Evolutionary conservation across 1,140 invertebrate species (phyloP).

Genomic region (Bicyclus anynana): DNA sequence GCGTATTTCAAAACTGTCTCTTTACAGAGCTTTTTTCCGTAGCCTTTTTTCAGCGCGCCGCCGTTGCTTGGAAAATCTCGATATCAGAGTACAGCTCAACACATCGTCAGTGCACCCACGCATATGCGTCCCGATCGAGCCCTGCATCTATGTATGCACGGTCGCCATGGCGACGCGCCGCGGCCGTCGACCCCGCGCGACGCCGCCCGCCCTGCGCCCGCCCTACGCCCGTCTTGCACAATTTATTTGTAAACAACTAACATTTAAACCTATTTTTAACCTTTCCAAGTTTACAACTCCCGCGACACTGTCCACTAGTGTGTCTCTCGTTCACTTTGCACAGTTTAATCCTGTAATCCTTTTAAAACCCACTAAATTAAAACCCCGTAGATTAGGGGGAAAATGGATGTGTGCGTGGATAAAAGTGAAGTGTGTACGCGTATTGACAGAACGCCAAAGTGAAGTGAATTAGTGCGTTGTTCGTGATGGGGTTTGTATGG

Average conservation of each 20-base stretch:
- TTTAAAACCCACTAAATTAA: neutral
- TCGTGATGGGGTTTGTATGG: neutral
- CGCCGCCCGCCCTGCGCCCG: constrained; percentile 23
- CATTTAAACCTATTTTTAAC: constrained; percentile 33
- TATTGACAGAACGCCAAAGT: neutral
- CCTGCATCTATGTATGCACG: constrained; percentile 5
- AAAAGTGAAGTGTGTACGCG: neutral
- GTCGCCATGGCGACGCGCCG: constrained; percentile 34
- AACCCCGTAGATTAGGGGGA: neutral
- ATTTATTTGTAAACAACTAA: constrained; percentile 46
- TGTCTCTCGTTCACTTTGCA: neutral
- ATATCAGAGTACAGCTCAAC: no score
- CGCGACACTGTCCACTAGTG: neutral
- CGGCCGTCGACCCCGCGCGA: constrained; percentile 38
- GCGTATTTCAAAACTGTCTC: no score
- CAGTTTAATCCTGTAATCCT: neutral
- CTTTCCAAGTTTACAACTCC: neutral
- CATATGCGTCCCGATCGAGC: neutral
- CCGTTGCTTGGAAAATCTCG: no score
- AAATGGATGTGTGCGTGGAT: neutral
- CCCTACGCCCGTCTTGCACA: constrained; percentile 27
- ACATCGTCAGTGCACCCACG: neutral
- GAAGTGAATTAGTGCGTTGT: neutral
- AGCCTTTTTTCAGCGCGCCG: no score
- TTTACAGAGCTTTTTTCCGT: no score